Conservation (phyloP, 1,140 invertebrate genomes). For the Penaeus japonicus region DNA sequence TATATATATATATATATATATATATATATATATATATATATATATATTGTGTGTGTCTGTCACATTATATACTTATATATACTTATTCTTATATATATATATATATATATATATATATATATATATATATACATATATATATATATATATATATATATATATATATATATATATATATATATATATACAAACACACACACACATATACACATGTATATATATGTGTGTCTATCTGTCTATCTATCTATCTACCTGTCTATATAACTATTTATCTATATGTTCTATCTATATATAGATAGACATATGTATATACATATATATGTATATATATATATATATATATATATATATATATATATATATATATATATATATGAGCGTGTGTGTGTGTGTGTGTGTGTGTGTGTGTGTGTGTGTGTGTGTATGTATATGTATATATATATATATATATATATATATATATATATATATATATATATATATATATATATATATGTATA, state of each 20-base stretch:
- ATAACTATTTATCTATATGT: neutral
- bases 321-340: conserved; percentile 1
- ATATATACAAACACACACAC: no score
- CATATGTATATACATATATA: neutral
- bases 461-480: neutral
- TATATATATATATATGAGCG: neutral
- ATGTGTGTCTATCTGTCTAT: neutral
- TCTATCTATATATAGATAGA: conserved; percentile 6
- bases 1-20: neutral
- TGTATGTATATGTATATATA: neutral
- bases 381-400: neutral
- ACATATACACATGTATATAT: no score
- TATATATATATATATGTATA: neutral
- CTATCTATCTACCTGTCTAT: neutral
- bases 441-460: neutral
- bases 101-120: no score
- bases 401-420: neutral
- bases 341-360: neutral
- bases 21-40: neutral
- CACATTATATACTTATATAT: no score
- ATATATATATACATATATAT: no score
- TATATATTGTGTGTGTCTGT: neutral
- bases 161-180: neutral
- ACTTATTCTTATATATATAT: no score
- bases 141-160: neutral